Percentiles rank a stretch among this genome's conserved stretches.
Conservation (phyloP, 1,140 invertebrate genomes). For the Yoshiicerus persimilis region DNA sequence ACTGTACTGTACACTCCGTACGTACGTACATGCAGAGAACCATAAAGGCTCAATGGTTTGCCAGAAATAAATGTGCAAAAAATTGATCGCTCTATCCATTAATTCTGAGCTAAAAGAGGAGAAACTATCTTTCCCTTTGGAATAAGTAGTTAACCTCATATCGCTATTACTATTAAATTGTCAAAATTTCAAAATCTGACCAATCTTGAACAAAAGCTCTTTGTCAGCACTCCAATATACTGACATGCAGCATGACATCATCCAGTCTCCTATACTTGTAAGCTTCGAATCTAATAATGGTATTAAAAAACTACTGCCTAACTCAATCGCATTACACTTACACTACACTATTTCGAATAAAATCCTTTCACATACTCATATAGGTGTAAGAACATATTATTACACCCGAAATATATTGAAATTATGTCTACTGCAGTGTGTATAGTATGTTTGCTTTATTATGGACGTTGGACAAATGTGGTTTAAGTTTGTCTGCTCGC, state of each 20-base stretch:
- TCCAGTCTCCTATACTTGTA: no score
- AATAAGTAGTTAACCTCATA: neutral
- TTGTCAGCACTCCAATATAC: neutral
- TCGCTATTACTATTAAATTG: neutral
- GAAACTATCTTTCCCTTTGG: constrained; percentile 4
- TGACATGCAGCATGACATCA: no score
- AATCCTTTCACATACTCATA: no score
- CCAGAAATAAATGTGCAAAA: constrained; percentile 19
- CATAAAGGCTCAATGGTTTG: neutral
- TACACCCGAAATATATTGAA: no score
- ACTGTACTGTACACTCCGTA: neutral
- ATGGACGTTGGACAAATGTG: neutral
- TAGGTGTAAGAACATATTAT: no score
- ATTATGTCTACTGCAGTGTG: neutral
- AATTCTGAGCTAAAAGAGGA: constrained; percentile 1
- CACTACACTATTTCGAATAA: no score
- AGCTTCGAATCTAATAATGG: no score
- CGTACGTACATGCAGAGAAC: neutral
- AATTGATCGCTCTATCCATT: constrained; percentile 20
- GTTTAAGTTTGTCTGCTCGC: neutral
- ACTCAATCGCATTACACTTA: no score
- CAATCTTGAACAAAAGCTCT: neutral
- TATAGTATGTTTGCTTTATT: no score
- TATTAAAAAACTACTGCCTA: no score
- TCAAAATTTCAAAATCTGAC: neutral